Base-by-base conservation (phyloP, 1,140 invertebrate species). In the Hermatobates lingyangjiaoensis region DNA sequence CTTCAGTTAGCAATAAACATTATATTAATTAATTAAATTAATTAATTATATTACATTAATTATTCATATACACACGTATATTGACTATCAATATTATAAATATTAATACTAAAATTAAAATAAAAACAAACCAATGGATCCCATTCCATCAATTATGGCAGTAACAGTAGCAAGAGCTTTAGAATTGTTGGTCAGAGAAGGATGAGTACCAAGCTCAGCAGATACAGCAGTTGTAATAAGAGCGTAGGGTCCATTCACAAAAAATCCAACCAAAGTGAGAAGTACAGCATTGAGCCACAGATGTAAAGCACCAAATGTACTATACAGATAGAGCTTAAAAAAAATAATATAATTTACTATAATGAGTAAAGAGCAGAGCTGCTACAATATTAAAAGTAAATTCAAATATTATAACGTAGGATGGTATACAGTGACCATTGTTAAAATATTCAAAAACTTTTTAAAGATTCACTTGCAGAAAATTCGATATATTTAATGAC, bases 211-310 rank as follows among this genome's bases (percentile, higher is more conserved):
- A 1, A 96, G 68, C 64, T 96, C 91, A 12, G 92, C 87, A 46
- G 89, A 91, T 40, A 97, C 90, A 1, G 90, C 89, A 5, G 93
- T 96, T 14, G 92, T 96, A 61, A 97, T 96, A 20, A 97, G 69
- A 23, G 89, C 86, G 67, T 96, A 96, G 1, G 92, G 92, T 1
- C 90, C 92, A 68, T 96, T 96, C 0, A 96, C 90, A 34, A 95
- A 68, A 53, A 82, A 62, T 21, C 92, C 92, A 52, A 79, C 77
- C 14, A 83, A 44, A 24, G 92, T 62, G 51, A 95, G 71, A 44
- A 96, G 63, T 28, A 75, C 58, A 45, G 83, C 45, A 45, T 55
- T 56, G 2, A 55, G 21, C 20, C 27, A 42, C 1, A 55, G 1
- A 47, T 47, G 53, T 2, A 20, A 15, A 27, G 50, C 48, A 4